A percentile compares a stretch with the other conserved stretches of the same genome.
Conservation (phyloP, 1,140 invertebrate species). For the Lutraria rhynchaena region DNA sequence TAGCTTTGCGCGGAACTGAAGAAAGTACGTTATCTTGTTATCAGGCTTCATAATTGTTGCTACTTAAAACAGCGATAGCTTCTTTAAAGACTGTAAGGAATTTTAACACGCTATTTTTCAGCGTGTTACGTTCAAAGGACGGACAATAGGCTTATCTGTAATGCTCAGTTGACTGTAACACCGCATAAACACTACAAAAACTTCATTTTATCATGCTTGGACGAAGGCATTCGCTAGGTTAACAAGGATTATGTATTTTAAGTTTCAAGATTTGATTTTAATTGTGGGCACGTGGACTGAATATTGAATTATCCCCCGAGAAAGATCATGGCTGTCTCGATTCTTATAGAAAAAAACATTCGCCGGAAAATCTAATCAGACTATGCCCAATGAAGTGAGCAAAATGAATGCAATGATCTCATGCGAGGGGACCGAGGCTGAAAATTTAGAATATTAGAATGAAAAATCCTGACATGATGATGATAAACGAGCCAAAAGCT, state of each 20-base stretch:
- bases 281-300: conserved; percentile 54
- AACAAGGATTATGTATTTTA: conserved; percentile 60
- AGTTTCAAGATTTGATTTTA: conserved; percentile 61
- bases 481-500: conserved; percentile 50
- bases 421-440: conserved; percentile 42
- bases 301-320: conserved; percentile 51
- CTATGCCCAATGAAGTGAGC: conserved; percentile 39
- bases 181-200: conserved; percentile 24
- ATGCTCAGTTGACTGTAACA: conserved; percentile 31
- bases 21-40: neutral
- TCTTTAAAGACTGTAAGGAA: conserved; percentile 10
- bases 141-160: conserved; percentile 46
- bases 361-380: conserved; percentile 57
- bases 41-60: conserved; percentile 13
- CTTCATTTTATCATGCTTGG: conserved; percentile 37
- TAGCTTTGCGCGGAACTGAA: neutral
- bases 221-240: conserved; percentile 24
- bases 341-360: conserved; percentile 40
- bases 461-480: conserved; percentile 61
- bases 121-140: conserved; percentile 22
- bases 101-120: conserved; percentile 17
- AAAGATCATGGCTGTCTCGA: conserved; percentile 29
- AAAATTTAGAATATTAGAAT: conserved; percentile 60
- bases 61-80: conserved; percentile 7
- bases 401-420: conserved; percentile 57